Base-by-base conservation (phyloP, 2,113 vertebrate species). In the Clarias batrachus region DNA sequence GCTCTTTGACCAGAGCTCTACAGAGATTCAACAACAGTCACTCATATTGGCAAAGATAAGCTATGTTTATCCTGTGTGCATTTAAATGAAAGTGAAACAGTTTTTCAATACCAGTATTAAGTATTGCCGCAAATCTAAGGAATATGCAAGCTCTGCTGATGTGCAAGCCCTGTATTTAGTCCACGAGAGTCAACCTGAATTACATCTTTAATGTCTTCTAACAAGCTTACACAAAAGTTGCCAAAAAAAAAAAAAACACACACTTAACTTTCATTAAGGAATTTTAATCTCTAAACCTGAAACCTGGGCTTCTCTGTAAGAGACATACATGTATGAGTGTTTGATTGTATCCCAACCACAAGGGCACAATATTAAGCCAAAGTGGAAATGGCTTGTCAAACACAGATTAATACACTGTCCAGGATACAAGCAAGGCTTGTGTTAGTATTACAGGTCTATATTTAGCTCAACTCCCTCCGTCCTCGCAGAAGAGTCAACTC, bases 381-480 rank as follows among this genome's bases (percentile, higher is more conserved):
- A 83, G 27, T 56, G 27, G 70, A 86, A 74, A 78, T 41, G 30
- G 59, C 41, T 70, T 12, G 54, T 77, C 23, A 57, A 30, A 68
- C 52, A 81, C 60, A 63, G 54, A 85, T 59, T 86, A 48, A 87
- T 87, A 87, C 85, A 91, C 81, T 73, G 66, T 81, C 63, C 63
- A 77, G 92, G 91, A 92, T 93, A 87, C 90, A 91, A 92, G 91
- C 91, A 90, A 89, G 86, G 90, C 89, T 89, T 87, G 87, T 81
- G 84, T 23, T 41, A 91, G 93, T 89, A 94, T 95, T 94, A 94
- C 56, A 82, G 23, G 86, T 83, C 93, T 95, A 95, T 93, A 93
- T 92, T 93, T 95, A 95, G 92, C 85, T 66, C 86, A 87, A 54
- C 90, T 93, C 90, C 91, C 95, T 94, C 93, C 93, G 91, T 91